Evolutionary conservation across 2,888 invertebrate genomes (phyloP).

Genomic region (Aleiodes testaceus): DNA sequence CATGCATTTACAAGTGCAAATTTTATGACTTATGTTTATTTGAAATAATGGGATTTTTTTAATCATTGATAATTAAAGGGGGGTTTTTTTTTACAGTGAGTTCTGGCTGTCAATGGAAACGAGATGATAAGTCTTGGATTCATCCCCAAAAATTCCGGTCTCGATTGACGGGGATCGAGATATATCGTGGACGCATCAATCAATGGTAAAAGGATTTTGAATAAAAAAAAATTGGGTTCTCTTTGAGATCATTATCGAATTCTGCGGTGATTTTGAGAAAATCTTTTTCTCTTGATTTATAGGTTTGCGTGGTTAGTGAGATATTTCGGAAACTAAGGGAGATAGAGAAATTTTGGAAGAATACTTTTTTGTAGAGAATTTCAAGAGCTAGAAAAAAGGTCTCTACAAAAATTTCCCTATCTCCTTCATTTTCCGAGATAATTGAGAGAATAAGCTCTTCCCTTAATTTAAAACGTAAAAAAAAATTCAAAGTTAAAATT

Average conservation of each 20-base stretch:
- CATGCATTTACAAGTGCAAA: background rate
- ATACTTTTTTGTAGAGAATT: too few relatives aligned
- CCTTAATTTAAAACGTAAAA: background rate
- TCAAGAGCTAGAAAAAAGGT: too few relatives aligned
- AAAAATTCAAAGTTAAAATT: background rate
- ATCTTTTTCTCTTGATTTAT: conserved; percentile 10
- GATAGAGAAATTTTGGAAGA: too few relatives aligned
- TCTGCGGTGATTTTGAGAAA: background rate
- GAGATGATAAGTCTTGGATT: conserved; percentile 27
- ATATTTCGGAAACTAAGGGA: too few relatives aligned
- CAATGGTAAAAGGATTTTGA: conserved; percentile 29
- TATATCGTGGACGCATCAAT: conserved; percentile 31
- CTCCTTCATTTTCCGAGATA: too few relatives aligned
- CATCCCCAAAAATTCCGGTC: conserved; percentile 34
- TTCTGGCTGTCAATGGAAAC: conserved; percentile 38
- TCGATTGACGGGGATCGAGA: conserved; percentile 31
- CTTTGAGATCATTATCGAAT: conserved; percentile 35
- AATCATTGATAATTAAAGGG: too few relatives aligned
- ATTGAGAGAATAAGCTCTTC: too few relatives aligned
- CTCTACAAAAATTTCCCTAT: too few relatives aligned
- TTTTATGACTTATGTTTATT: background rate
- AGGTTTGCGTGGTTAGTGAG: too few relatives aligned
- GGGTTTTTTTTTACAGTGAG: conserved; percentile 21
- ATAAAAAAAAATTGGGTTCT: conserved; percentile 22
- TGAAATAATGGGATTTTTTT: too few relatives aligned